Evolutionary conservation across 2,888 invertebrate genomes (phyloP).

Genomic region (Trichopoda pennipes): DNA sequence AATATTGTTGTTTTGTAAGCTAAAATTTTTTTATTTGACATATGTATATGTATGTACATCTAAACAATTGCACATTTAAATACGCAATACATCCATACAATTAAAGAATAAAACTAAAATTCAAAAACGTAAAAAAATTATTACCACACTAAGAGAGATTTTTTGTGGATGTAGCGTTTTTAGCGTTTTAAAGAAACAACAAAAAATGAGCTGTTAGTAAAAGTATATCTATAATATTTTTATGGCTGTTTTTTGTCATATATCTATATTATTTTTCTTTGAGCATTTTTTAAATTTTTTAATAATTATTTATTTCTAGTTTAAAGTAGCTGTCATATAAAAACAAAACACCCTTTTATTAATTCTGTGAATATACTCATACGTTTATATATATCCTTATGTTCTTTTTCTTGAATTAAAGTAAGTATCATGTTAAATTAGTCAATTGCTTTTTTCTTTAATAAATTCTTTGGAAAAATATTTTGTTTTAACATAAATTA

Average conservation of each 20-base stretch:
- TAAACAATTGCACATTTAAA: conserved; percentile 76
- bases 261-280: conserved; percentile 55
- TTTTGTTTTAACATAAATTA: conserved; percentile 54
- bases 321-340: conserved; percentile 66
- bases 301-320: conserved; percentile 34
- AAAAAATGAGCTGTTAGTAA: conserved; percentile 27
- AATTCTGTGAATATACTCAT: conserved; percentile 63
- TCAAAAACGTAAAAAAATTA: conserved; percentile 9
- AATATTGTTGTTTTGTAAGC: conserved; percentile 12
- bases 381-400: conserved; percentile 35
- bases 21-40: conserved; percentile 7
- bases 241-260: conserved; percentile 55
- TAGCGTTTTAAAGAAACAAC: conserved; percentile 14
- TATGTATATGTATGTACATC: conserved; percentile 67
- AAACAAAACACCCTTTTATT: conserved; percentile 45
- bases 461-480: conserved; percentile 68
- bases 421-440: conserved; percentile 61
- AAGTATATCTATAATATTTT: conserved; percentile 61
- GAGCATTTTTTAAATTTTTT: conserved; percentile 51
- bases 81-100: conserved; percentile 70
- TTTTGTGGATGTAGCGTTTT: conserved; percentile 35
- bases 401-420: conserved; percentile 27
- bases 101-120: conserved; percentile 28
- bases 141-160: conserved; percentile 65
- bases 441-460: conserved; percentile 61